Evolutionary conservation across 2,113 vertebrate genomes (phyloP).

Genomic region (Dasyurus viverrinus): DNA sequence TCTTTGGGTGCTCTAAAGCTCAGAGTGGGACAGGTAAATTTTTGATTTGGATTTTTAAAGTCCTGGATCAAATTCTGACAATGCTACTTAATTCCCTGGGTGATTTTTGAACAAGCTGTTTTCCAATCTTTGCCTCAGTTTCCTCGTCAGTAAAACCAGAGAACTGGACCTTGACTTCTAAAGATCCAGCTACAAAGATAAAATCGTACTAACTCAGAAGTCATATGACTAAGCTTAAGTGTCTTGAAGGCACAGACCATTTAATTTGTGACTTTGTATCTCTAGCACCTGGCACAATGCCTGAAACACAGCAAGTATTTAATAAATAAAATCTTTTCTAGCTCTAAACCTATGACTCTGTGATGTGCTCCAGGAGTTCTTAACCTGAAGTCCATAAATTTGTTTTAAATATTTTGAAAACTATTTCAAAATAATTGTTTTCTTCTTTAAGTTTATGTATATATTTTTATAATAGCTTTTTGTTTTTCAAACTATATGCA

Average conservation of each 20-base stretch:
- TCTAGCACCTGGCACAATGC: not conserved
- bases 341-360: not conserved
- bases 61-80: not conserved
- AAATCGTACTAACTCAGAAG: not conserved
- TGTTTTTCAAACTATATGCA: too few species aligned
- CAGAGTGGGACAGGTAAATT: not conserved
- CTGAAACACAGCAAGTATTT: too few species aligned
- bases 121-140: not conserved
- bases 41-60: not conserved
- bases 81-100: not conserved
- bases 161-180: not conserved
- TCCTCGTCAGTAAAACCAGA: not conserved
- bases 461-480: not conserved
- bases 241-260: not conserved
- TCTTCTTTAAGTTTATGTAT: not conserved
- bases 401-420: not conserved
- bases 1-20: not conserved
- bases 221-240: not conserved
- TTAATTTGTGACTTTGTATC: not conserved
- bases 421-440: not conserved
- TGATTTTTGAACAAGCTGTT: not conserved
- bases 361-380: not conserved
- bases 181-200: not conserved
- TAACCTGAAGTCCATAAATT: not conserved
- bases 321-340: not conserved